Conservation (phyloP, 2,113 vertebrate species). For the Hippocampus mohnikei region DNA sequence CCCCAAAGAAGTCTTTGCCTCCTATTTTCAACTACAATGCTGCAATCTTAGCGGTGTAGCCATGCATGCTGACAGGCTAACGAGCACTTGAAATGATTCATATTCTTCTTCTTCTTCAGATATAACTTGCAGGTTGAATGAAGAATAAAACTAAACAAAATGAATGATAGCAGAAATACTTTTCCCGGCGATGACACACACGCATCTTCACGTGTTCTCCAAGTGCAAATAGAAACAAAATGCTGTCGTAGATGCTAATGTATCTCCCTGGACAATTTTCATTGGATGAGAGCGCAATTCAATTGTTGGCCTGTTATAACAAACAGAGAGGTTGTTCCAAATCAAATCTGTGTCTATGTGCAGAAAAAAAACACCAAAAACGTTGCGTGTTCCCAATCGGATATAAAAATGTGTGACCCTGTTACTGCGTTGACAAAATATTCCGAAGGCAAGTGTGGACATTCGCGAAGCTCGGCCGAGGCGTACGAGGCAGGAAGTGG, state of each 20-base stretch:
- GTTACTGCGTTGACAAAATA: constrained; percentile 35
- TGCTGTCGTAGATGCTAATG: too few species aligned
- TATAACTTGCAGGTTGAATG: too few species aligned
- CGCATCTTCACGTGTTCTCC: too few species aligned
- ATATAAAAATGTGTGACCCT: constrained; percentile 26
- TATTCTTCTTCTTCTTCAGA: neutral
- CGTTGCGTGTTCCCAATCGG: neutral
- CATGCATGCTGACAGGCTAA: neutral
- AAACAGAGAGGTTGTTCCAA: neutral
- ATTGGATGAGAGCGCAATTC: too few species aligned
- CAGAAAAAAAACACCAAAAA: neutral
- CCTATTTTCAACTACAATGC: neutral
- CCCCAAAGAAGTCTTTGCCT: neutral
- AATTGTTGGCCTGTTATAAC: neutral
- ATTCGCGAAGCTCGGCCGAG: constrained; percentile 45
- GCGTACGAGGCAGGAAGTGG: constrained; percentile 52
- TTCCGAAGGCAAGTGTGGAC: constrained; percentile 66
- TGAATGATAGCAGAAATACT: neutral
- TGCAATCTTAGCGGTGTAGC: neutral
- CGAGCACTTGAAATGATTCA: neutral
- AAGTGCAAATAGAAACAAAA: too few species aligned
- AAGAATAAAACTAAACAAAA: neutral
- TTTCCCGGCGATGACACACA: neutral
- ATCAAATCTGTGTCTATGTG: neutral
- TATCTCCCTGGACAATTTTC: too few species aligned